A percentile compares a stretch with the other conserved stretches of the same genome.
phyloP scores from a whole-genome alignment of 2,113 vertebrate species.

The Morone saxatilis region DNA sequence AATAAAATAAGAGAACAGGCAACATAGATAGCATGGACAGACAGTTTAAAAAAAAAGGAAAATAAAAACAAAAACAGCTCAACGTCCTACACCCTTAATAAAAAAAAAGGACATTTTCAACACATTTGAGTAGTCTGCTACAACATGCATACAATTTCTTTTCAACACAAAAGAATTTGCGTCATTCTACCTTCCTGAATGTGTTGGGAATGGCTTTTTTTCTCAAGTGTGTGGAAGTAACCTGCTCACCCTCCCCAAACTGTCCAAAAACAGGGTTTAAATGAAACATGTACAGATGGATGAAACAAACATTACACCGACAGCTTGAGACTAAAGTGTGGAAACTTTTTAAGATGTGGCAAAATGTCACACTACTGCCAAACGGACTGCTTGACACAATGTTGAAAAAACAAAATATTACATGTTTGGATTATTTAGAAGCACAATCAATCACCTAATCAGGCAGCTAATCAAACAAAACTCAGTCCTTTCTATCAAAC shows the following conservation, averaged over 20 bases:
- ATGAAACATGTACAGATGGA: neutral
- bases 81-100: slow-evolving; percentile 25
- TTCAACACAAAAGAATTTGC: neutral
- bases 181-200: slow-evolving; percentile 30
- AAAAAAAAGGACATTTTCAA: slow-evolving; percentile 45
- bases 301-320: neutral
- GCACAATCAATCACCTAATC: neutral
- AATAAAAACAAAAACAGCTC: slow-evolving; percentile 37
- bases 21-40: slow-evolving; percentile 63
- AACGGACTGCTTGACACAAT: neutral
- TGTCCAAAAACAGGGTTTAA: neutral
- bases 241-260: slow-evolving; percentile 49
- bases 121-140: slow-evolving; percentile 31
- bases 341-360: neutral
- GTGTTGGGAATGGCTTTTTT: slow-evolving; percentile 46
- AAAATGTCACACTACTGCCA: neutral
- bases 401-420: neutral
- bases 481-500: neutral
- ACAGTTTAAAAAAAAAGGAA: slow-evolving; percentile 26
- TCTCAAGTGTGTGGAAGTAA: slow-evolving; percentile 31
- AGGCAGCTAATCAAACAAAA: neutral
- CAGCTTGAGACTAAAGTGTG: neutral
- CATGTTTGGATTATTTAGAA: neutral
- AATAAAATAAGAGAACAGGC: slow-evolving; percentile 64
- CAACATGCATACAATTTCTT: slow-evolving; percentile 5